Evolutionary conservation across 2,888 invertebrate species (phyloP), one percentile per base, ranked within the genome.

Genomic region (Drosophila nigritarsus): DNA sequence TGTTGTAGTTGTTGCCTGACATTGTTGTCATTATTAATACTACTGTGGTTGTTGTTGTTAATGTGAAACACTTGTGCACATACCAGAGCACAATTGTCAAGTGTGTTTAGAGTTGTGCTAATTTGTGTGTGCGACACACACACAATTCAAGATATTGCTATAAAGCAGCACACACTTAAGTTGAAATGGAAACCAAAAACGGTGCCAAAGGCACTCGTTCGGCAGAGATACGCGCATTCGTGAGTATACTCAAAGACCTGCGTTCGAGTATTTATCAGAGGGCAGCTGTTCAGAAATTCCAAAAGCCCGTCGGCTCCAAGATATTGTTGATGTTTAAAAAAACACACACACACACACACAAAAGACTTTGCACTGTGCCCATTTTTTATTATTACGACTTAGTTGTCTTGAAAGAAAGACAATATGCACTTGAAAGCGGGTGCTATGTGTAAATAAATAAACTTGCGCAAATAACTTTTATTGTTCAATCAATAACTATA

Each of bases 31-130:
- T 79, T 60, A 72, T 61, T 63, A 62, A 56, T 66, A 13, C 55
- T 55, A 27, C 29, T 48, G 32, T 53, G 48, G 58, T 62, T 61
- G 48, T 53, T 60, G 50, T 45, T 77, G 58, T 50, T 62, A 34
- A 18, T 62, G 54, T 74, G 53, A 67, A 78, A 80, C 87, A 87
- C 85, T 85, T 85, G 87, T 75, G 74, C 76, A 86, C 78, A 83
- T 62, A 73, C 64, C 76, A 71, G 55, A 48, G 51, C 75, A 74
- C 80, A 86, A 84, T 86, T 82, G 82, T 72, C 77, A 75, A 82
- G 67, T 81, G 69, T 66, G 50, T 58, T 53, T 65, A 51, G 62
- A 68, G 70, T 38, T 78, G 78, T 74, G 84, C 79, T 72, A 81
- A 83, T 79, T 80, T 80, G 71, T 69, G 68, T 53, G 53, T 70